phyloP scores from a whole-genome alignment of 2,113 vertebrate genomes.

The Pseudorasbora parva region DNA sequence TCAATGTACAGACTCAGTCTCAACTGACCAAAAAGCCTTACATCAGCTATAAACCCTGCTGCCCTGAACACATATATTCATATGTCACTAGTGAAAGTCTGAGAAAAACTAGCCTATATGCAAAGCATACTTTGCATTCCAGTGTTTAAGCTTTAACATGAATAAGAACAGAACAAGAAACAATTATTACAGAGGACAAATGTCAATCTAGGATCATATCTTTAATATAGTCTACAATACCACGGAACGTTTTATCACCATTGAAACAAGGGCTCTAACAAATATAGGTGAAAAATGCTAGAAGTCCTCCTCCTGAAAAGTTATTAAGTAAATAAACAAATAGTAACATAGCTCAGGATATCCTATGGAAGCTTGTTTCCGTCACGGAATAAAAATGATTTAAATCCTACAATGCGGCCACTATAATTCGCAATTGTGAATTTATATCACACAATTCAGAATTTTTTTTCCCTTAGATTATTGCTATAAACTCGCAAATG shows the following conservation, averaged over 20 bases:
- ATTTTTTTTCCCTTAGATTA: too few species aligned
- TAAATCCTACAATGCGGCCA: too few species aligned
- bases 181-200: neutral
- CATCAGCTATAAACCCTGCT: constrained; percentile 50
- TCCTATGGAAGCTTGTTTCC: too few species aligned
- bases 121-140: neutral
- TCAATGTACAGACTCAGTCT: constrained; percentile 56
- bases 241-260: constrained; percentile 22
- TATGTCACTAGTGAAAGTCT: neutral
- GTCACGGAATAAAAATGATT: too few species aligned
- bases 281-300: neutral
- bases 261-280: constrained; percentile 19
- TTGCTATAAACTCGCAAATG: too few species aligned
- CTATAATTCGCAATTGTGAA: too few species aligned
- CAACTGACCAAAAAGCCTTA: constrained; percentile 44
- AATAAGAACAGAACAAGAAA: neutral
- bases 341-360: neutral
- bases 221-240: constrained; percentile 1
- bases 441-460: too few species aligned
- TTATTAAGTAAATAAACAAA: neutral
- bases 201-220: neutral
- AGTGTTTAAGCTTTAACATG: neutral
- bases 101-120: neutral
- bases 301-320: neutral
- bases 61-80: neutral